A percentile compares a stretch with the other conserved stretches of the same genome.
Evolutionary conservation across 2,113 vertebrate genomes (phyloP).

Genomic region (Glaucomys volans): DNA sequence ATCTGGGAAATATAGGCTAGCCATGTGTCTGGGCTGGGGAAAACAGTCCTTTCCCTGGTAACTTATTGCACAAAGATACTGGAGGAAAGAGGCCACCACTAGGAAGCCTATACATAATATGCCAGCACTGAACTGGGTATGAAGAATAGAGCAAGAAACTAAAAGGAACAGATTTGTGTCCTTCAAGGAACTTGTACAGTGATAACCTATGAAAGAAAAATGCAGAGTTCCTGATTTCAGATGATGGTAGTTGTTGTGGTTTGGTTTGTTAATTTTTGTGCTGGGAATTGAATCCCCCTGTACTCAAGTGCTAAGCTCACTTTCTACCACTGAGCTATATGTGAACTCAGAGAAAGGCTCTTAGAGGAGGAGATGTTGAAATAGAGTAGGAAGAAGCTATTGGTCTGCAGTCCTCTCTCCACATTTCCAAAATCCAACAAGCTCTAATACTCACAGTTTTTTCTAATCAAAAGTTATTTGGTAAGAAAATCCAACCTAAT

Average conservation of each 20-base stretch:
- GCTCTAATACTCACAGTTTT: background rate
- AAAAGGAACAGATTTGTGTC: background rate
- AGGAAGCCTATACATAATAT: background rate
- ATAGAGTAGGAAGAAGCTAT: background rate
- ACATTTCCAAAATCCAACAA: background rate
- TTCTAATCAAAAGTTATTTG: background rate
- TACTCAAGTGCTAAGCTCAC: too few species aligned
- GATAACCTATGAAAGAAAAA: background rate
- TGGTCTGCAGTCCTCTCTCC: background rate
- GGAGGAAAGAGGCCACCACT: background rate
- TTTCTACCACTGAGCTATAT: background rate
- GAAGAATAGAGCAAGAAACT: background rate
- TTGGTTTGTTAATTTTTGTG: background rate
- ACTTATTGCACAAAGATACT: background rate
- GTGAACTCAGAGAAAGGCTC: background rate
- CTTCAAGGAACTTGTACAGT: background rate
- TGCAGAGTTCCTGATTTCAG: background rate
- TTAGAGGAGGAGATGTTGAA: background rate
- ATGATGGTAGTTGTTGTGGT: background rate
- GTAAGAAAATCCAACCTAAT: background rate
- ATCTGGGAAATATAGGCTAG: background rate
- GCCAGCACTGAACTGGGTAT: background rate
- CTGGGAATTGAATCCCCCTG: background rate
- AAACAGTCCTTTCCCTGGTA: background rate
- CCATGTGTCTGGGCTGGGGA: background rate